phyloP scores from a whole-genome alignment of 1,140 invertebrate species.

The Lepidurus arcticus region DNA sequence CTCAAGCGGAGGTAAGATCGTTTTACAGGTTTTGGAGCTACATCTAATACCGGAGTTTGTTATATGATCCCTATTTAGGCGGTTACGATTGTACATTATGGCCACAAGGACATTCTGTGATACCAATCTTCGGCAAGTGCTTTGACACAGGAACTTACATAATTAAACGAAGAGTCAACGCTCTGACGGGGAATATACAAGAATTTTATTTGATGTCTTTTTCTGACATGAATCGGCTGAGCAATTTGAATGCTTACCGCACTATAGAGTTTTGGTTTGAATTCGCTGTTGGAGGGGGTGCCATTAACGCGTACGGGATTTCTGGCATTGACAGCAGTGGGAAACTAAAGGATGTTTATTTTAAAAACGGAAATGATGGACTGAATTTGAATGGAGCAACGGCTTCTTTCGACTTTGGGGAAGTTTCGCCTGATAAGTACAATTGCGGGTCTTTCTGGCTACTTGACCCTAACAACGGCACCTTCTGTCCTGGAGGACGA shows the following conservation, averaged over 20 bases:
- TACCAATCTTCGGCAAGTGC: not conserved
- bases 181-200: not conserved
- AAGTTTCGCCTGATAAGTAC: not conserved
- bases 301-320: not conserved
- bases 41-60: too few species aligned
- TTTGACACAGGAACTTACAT: not conserved
- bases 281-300: not conserved
- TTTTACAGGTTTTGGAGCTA: too few species aligned
- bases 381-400: not conserved
- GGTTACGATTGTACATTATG: not conserved
- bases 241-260: not conserved
- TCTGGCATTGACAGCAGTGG: not conserved
- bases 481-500: not conserved
- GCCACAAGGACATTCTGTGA: not conserved
- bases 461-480: too few species aligned
- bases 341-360: not conserved
- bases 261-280: not conserved
- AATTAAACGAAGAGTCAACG: not conserved
- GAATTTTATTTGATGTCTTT: not conserved
- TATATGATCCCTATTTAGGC: not conserved
- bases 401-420: not conserved
- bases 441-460: not conserved
- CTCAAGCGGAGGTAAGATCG: too few species aligned
- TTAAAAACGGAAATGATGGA: not conserved
- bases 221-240: not conserved